These are phyloP conservation scores for Octomys mimax DNA, from an alignment of 2,797 vertebrate genomes.

Conservation along the genomic window DNA sequence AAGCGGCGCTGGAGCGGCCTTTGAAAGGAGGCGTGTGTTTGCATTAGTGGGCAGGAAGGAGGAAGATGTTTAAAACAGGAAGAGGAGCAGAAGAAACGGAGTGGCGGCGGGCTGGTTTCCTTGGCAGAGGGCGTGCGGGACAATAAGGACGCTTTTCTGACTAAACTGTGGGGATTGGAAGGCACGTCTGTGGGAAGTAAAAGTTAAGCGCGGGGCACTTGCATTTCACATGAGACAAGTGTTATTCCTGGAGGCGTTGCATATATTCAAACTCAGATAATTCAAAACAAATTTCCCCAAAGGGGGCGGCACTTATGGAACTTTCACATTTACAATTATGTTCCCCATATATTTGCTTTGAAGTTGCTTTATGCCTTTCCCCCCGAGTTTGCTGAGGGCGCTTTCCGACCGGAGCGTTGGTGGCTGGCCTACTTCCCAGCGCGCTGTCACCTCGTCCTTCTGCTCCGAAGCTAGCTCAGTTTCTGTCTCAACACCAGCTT, in stretches of 20 bases:
- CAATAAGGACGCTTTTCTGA: constrained; percentile 75
- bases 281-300: constrained; percentile 76
- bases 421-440: not conserved
- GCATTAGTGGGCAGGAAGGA: constrained; percentile 75
- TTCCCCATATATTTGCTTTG: constrained; percentile 61
- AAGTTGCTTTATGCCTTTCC: constrained; percentile 43
- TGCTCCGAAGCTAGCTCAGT: not conserved
- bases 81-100: constrained; percentile 69
- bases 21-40: constrained; percentile 53
- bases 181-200: constrained; percentile 77
- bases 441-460: not conserved
- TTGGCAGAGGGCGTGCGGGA: constrained; percentile 77
- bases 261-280: constrained; percentile 76
- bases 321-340: constrained; percentile 64
- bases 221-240: constrained; percentile 77
- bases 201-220: constrained; percentile 70
- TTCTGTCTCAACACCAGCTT: constrained; percentile 7
- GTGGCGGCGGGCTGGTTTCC: constrained; percentile 69
- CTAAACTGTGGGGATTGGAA: constrained; percentile 64
- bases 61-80: constrained; percentile 78
- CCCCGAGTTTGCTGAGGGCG: constrained; percentile 54
- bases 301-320: constrained; percentile 55
- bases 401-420: not conserved
- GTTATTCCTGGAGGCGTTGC: constrained; percentile 79
- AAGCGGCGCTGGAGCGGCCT: constrained; percentile 24